Conservation (phyloP, 1,140 invertebrate genomes). For the Drosophila willistoni region DNA sequence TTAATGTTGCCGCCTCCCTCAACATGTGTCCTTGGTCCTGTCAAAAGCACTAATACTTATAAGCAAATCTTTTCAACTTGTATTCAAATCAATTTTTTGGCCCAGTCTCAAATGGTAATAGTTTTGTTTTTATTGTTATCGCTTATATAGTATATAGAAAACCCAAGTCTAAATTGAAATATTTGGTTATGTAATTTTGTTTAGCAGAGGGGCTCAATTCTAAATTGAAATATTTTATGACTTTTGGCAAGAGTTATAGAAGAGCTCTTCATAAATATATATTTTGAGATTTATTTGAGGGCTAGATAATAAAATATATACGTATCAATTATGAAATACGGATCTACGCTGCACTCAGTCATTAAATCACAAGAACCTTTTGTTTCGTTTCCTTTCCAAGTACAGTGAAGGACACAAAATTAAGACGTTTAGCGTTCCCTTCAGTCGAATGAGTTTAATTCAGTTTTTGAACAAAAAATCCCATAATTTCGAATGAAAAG, state of each 20-base stretch:
- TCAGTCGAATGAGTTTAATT: too few relatives aligned
- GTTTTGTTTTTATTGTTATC: not conserved
- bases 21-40: not conserved
- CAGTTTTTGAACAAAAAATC: too few relatives aligned
- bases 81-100: slow-evolving; percentile 3
- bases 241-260: slow-evolving; percentile 1
- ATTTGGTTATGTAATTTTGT: too few relatives aligned
- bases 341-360: too few relatives aligned
- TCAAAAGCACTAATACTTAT: too few relatives aligned
- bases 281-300: not conserved
- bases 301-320: too few relatives aligned
- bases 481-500: too few relatives aligned
- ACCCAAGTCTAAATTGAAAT: not conserved
- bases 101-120: not conserved
- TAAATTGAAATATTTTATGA: slow-evolving; percentile 1
- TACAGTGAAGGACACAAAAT: too few relatives aligned
- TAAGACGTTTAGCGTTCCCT: too few relatives aligned
- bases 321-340: too few relatives aligned
- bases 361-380: too few relatives aligned
- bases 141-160: not conserved
- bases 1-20: not conserved
- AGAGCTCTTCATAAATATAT: not conserved
- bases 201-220: not conserved
- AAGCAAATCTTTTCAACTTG: not conserved
- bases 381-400: too few relatives aligned